Percentiles rank a stretch among this genome's conserved stretches.
Conservation (phyloP, 1,140 invertebrate genomes). For the Sinonovacula constricta region DNA sequence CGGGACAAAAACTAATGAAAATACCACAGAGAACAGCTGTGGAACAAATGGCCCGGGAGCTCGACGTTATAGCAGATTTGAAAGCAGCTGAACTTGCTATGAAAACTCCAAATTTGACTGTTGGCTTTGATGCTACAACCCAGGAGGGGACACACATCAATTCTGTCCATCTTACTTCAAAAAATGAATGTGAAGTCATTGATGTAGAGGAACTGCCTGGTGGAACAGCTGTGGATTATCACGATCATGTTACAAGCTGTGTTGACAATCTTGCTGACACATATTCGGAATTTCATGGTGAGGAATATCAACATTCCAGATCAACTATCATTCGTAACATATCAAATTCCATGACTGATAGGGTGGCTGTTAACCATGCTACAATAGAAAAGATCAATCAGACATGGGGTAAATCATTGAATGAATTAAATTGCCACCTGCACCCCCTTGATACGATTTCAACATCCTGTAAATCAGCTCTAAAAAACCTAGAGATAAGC, state of each 20-base stretch:
- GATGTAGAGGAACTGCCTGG: conserved; percentile 33
- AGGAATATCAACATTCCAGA: background rate
- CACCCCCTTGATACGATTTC: conserved; percentile 20
- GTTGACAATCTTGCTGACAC: conserved; percentile 20
- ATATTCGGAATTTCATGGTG: conserved; percentile 7
- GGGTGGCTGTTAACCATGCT: conserved; percentile 27
- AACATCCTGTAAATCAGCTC: background rate
- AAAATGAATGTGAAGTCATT: conserved; percentile 19
- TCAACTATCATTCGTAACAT: conserved; percentile 21
- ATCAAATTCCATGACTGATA: conserved; percentile 27
- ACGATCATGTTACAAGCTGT: conserved; percentile 13
- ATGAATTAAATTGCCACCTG: too few relatives aligned
- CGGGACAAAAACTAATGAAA: background rate
- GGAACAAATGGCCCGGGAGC: background rate
- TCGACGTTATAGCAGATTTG: background rate
- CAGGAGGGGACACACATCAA: conserved; percentile 36
- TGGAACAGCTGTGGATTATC: conserved; percentile 45
- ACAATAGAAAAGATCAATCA: conserved; percentile 4
- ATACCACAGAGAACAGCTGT: background rate
- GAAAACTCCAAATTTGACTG: too few relatives aligned
- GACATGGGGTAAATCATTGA: conserved; percentile 6
- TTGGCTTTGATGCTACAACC: too few relatives aligned
- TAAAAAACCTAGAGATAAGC: background rate
- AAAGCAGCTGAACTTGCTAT: background rate
- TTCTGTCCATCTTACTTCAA: conserved; percentile 42